Evolutionary conservation across 2,113 vertebrate species (phyloP).

Genomic region (Hydropotes inermis): DNA sequence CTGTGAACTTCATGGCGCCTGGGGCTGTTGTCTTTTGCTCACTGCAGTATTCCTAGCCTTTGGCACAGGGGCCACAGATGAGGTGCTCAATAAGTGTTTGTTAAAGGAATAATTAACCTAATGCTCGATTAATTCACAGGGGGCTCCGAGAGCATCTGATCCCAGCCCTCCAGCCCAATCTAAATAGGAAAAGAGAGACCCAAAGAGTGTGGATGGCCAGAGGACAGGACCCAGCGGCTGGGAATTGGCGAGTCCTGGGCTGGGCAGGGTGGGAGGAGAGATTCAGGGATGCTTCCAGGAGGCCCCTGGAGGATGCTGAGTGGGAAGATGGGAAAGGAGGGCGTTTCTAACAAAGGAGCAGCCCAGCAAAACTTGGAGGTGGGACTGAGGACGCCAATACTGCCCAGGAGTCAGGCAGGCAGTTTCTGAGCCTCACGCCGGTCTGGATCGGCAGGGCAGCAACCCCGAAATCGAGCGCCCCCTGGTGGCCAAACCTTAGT

Average conservation of each 20-base stretch:
- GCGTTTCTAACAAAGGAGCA: not conserved
- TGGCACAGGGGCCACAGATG: not conserved
- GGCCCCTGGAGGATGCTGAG: not conserved
- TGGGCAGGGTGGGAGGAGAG: too few species aligned
- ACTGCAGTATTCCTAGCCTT: not conserved
- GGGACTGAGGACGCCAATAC: not conserved
- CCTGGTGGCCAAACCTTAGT: not conserved
- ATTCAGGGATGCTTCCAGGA: not conserved
- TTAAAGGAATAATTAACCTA: not conserved
- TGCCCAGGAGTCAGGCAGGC: not conserved
- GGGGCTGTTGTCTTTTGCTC: not conserved
- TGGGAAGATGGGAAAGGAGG: not conserved
- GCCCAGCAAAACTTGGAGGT: not conserved
- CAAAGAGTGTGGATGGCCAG: not conserved
- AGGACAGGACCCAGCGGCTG: not conserved
- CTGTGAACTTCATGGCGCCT: not conserved
- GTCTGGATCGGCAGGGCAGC: fast-evolving
- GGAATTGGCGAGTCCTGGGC: not conserved
- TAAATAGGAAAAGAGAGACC: not conserved
- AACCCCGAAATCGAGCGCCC: not conserved
- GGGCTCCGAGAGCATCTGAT: too few species aligned
- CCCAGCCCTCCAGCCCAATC: not conserved
- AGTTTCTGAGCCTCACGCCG: not conserved
- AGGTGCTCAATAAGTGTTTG: not conserved
- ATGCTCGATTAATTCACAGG: not conserved